A percentile compares a stretch with the other conserved stretches of the same genome.
Conservation (phyloP, 1,140 invertebrate species). For the Zaprionus gabonicus region DNA sequence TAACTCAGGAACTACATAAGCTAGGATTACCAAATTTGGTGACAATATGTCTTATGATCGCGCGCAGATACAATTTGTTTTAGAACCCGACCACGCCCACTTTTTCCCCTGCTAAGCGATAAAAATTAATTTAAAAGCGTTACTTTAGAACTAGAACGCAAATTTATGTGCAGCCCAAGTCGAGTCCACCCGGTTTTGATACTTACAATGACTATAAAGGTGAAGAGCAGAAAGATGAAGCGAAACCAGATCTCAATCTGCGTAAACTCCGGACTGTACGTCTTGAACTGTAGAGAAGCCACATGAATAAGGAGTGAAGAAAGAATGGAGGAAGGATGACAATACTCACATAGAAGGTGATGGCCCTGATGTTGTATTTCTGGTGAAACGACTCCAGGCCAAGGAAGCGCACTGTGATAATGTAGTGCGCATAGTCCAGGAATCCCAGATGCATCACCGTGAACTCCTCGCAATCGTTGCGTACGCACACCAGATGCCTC, state of each 20-base stretch:
- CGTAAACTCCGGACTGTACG: constrained; percentile 97
- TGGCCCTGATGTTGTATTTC: constrained; percentile 92
- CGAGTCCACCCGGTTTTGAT: background rate
- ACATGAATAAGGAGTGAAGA: background rate
- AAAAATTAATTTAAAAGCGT: too few species aligned
- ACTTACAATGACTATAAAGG: constrained; percentile 95
- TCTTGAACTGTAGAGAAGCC: constrained; percentile 91
- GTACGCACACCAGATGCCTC: constrained; percentile 91
- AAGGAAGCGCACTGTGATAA: constrained; percentile 93
- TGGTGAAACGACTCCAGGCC: constrained; percentile 93
- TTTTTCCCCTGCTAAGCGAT: too few species aligned
- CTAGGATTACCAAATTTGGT: too few species aligned
- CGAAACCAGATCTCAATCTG: constrained; percentile 98
- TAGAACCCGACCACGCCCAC: too few species aligned
- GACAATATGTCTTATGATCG: too few species aligned
- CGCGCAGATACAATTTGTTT: too few species aligned
- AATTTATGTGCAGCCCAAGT: background rate
- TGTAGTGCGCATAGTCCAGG: constrained; percentile 94
- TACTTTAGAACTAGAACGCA: too few species aligned
- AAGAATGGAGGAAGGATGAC: background rate
- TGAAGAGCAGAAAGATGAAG: constrained; percentile 94
- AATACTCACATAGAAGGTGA: constrained; percentile 95
- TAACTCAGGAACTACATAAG: too few species aligned
- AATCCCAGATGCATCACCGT: constrained; percentile 95
- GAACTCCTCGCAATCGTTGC: constrained; percentile 93